Conservation (phyloP, 35 echinoderm and acorn worm species). For the Apostichopus californicus region DNA sequence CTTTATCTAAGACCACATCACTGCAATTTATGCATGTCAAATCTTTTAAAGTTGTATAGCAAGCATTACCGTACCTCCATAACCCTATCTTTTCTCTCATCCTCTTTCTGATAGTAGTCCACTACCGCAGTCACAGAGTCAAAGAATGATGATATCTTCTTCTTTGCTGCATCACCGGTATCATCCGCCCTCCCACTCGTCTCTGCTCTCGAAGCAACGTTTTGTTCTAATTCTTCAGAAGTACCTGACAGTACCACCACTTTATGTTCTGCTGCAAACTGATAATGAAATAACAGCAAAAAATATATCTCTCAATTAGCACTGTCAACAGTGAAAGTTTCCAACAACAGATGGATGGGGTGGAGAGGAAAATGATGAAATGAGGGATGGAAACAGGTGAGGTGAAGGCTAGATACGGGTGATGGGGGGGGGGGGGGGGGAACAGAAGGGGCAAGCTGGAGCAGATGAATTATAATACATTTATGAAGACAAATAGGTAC, state of each 20-base stretch:
- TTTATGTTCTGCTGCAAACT: conserved; percentile 58
- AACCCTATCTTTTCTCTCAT: conserved; percentile 43
- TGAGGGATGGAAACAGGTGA: background rate
- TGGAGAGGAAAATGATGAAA: background rate
- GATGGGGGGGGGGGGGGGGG: too few relatives aligned
- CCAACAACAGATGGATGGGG: too few relatives aligned
- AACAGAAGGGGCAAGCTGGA: too few relatives aligned
- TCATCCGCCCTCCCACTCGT: conserved; percentile 74
- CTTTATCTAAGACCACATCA: too few relatives aligned
- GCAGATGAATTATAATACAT: too few relatives aligned
- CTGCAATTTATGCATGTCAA: background rate
- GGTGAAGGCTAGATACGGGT: background rate
- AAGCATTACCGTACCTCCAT: conserved; percentile 19
- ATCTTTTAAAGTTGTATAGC: background rate
- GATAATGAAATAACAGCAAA: background rate
- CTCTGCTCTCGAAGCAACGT: conserved; percentile 58
- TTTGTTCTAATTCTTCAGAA: conserved; percentile 59
- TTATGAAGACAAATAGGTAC: too few relatives aligned
- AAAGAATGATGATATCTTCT: conserved; percentile 63
- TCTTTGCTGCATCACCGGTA: conserved; percentile 54
- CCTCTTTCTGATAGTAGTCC: conserved; percentile 50
- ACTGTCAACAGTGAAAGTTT: too few relatives aligned
- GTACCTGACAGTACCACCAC: conserved; percentile 63
- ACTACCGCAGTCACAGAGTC: conserved; percentile 44
- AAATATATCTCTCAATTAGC: too few relatives aligned